Conservation (phyloP, 2,797 vertebrate species). For the Antrozous pallidus region DNA sequence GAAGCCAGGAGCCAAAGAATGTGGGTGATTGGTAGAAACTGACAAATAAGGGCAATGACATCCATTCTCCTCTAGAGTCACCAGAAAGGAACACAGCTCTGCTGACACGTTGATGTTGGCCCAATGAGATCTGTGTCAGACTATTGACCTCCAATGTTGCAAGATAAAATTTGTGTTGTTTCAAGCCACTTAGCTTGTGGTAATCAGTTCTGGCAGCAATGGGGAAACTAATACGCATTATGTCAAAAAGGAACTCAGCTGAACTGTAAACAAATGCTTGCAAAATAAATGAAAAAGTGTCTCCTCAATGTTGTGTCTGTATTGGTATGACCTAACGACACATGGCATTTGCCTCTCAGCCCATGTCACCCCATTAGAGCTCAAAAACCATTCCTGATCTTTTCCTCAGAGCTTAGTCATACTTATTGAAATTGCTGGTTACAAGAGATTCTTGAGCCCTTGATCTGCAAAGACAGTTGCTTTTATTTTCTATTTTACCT, state of each 20-base stretch:
- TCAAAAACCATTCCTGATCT: background rate
- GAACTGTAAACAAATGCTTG: background rate
- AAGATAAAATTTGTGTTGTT: background rate
- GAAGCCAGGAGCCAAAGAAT: background rate
- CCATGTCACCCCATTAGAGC: background rate
- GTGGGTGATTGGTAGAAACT: background rate
- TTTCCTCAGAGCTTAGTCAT: background rate
- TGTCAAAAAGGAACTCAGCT: background rate
- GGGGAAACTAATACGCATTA: background rate
- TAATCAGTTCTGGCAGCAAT: background rate
- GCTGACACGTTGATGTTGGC: background rate
- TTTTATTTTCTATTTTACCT: background rate
- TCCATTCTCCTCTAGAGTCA: background rate
- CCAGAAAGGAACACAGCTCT: background rate
- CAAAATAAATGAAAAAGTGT: background rate
- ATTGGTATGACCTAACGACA: background rate
- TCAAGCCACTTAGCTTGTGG: background rate
- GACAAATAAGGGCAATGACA: background rate
- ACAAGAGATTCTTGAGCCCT: background rate
- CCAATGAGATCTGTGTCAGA: background rate
- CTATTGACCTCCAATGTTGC: background rate
- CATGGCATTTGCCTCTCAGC: background rate
- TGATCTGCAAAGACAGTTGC: background rate
- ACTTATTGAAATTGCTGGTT: background rate
- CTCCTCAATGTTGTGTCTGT: background rate